A percentile compares a stretch with the other conserved stretches of the same genome.
Conservation (phyloP, 2,888 invertebrate genomes). For the Frankliniella intonsa region DNA sequence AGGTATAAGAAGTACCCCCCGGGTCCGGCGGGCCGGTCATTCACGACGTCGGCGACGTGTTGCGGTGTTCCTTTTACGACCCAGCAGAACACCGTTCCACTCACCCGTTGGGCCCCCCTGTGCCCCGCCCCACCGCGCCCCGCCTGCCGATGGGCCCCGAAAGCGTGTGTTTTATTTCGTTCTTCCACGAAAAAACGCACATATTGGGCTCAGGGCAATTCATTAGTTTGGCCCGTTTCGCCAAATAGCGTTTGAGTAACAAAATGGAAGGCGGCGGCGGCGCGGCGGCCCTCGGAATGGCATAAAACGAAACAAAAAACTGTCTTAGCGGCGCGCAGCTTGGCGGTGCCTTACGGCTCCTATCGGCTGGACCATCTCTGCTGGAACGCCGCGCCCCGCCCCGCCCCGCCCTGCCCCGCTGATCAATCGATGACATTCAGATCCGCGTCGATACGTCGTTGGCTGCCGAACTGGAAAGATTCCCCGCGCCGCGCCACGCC, state of each 20-base stretch:
- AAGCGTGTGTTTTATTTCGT: slow-evolving; percentile 8
- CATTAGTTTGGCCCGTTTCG: background rate
- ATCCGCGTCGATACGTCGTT: too few species aligned
- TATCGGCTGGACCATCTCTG: background rate
- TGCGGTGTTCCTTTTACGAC: background rate
- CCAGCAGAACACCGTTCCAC: background rate
- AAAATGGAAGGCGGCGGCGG: background rate
- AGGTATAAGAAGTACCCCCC: too few species aligned
- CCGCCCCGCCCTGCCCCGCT: too few species aligned
- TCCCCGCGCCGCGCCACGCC: too few species aligned
- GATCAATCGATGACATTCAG: too few species aligned
- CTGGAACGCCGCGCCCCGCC: background rate
- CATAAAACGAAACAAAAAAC: background rate
- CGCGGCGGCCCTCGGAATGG: background rate
- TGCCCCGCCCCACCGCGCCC: background rate
- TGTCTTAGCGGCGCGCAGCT: background rate
- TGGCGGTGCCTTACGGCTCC: background rate
- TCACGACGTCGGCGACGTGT: too few species aligned
- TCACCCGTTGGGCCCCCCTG: background rate
- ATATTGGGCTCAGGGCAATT: background rate
- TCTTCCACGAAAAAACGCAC: slow-evolving; percentile 19
- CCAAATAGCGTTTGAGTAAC: background rate
- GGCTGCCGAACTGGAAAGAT: too few species aligned
- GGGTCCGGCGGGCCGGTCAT: too few species aligned
- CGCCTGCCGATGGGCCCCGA: background rate